phyloP scores from a whole-genome alignment of 1,140 invertebrate species.

The Cydia fagiglandana region DNA sequence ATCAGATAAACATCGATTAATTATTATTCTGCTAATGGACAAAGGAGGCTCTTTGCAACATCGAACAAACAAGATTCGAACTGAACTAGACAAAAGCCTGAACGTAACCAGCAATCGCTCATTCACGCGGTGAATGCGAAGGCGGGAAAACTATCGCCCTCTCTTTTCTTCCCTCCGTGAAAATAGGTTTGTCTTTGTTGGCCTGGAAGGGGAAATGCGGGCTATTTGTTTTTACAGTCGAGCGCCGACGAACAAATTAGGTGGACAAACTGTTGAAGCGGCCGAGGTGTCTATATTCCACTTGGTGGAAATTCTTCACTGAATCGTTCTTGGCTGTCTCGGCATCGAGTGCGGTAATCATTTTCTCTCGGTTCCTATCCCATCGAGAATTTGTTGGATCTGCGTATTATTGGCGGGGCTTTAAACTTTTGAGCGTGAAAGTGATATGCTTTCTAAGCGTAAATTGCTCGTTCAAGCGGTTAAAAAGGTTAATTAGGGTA shows the following conservation, averaged over 20 bases:
- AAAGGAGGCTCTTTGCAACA: slow-evolving; percentile 64
- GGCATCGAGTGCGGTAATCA: slow-evolving; percentile 66
- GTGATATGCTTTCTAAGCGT: slow-evolving; percentile 39
- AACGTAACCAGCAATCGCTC: slow-evolving; percentile 69
- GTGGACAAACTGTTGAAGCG: slow-evolving; percentile 77
- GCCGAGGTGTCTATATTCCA: slow-evolving; percentile 75
- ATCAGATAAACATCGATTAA: slow-evolving; percentile 72
- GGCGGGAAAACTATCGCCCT: slow-evolving; percentile 53
- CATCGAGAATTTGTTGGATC: slow-evolving; percentile 51
- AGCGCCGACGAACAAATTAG: slow-evolving; percentile 76
- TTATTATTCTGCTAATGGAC: slow-evolving; percentile 66
- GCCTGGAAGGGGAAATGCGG: slow-evolving; percentile 58
- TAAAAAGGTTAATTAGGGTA: slow-evolving; percentile 54
- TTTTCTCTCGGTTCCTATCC: slow-evolving; percentile 54
- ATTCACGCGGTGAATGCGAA: slow-evolving; percentile 55
- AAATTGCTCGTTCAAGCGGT: slow-evolving; percentile 24
- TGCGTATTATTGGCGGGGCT: slow-evolving; percentile 55
- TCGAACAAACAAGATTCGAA: slow-evolving; percentile 62
- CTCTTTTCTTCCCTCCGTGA: slow-evolving; percentile 50
- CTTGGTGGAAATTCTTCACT: slow-evolving; percentile 69
- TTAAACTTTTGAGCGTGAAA: slow-evolving; percentile 47
- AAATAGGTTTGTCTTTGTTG: slow-evolving; percentile 65
- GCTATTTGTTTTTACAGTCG: slow-evolving; percentile 78
- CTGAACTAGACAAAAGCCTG: slow-evolving; percentile 64
- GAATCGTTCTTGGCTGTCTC: slow-evolving; percentile 61